Base-by-base conservation (phyloP, 2,888 invertebrate genomes). In the Amiota mariae region DNA sequence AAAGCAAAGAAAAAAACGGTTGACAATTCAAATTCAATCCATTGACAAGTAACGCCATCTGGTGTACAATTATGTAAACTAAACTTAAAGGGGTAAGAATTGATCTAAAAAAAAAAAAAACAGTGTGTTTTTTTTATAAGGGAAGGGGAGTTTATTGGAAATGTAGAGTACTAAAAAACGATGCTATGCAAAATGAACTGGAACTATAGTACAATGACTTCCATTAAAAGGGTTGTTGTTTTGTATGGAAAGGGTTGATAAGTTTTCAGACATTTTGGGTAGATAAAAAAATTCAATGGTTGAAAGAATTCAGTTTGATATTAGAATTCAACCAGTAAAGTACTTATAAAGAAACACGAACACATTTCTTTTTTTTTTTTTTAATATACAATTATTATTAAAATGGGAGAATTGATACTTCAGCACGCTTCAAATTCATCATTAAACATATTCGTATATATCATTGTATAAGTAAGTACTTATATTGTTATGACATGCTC, bases 221-320 rank as follows among this genome's bases (percentile, higher is more conserved):
- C 36, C 36, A 51, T 18, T 9, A 64, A 57, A 67, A 71, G 73
- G 76, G 71, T 73, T 36, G 36, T 36, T 73, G 70, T 49, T 47
- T 68, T 15, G 47, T 20, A 12, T 18, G 15, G 12, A 18, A 70
- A 70, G 20, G 66, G 66, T 66, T 66, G 66, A n/a, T 49, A 36
- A 2, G 24, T 66, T 68, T 68, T 54, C 13, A 63, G 36, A 15
- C 59, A 18, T 66, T 48, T 15, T 51, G 48, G 10, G 48, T 48
- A 10, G 36, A 46, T 63, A 63, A 63, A 63, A 63, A 63, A 63
- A 63, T 24, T 46, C 2, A 13, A 12, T 36, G 24, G 36, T 6
- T 12, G 13, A 8, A 13, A 63, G 46, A 46, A 11, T 63, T 63
- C 15, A 63, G 63, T 63, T 10, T 63, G 63, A 13, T 20, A 46